Conservation (phyloP, 2,113 vertebrate genomes). For the Ceratotherium simum region DNA sequence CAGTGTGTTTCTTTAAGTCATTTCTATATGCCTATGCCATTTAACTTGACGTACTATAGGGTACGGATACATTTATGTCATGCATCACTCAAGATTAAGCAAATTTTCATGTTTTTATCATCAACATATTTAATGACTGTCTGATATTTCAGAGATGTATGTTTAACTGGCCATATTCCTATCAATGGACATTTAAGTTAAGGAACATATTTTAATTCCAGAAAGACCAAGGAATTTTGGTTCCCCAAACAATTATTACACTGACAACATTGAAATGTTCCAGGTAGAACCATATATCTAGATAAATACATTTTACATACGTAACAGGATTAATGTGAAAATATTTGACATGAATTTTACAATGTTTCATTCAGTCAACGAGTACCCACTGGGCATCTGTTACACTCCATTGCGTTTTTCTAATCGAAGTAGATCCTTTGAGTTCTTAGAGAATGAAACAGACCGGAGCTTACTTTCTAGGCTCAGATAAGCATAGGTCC, state of each 20-base stretch:
- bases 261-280: background rate
- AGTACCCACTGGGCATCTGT: background rate
- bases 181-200: background rate
- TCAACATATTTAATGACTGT: background rate
- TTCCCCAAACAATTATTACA: background rate
- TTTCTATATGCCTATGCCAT: background rate
- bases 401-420: background rate
- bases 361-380: background rate
- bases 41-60: background rate
- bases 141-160: background rate
- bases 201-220: background rate
- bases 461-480: background rate
- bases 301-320: background rate
- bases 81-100: background rate
- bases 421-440: background rate
- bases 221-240: background rate
- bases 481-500: background rate
- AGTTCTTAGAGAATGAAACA: background rate
- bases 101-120: background rate
- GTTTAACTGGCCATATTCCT: background rate
- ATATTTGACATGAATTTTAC: background rate
- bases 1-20: background rate
- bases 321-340: background rate
- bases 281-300: background rate
- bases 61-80: background rate